A percentile compares a stretch with the other conserved stretches of the same genome.
Evolutionary conservation across 2,888 invertebrate genomes (phyloP).

Genomic region (Eutolmus rufibarbis): DNA sequence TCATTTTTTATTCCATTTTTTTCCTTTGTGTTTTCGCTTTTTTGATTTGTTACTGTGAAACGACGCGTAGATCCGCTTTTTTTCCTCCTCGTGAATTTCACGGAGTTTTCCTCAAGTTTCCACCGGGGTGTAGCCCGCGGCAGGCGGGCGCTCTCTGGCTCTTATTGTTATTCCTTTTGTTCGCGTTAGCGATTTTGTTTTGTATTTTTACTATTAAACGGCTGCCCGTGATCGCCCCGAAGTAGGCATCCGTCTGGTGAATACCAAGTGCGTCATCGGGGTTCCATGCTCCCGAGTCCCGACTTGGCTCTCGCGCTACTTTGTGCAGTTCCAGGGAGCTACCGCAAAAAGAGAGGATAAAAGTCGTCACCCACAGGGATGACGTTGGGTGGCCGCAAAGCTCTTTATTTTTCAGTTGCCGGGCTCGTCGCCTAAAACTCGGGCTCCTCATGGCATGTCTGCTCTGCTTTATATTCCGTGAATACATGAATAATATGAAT

Average conservation of each 20-base stretch:
- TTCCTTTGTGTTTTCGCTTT: slow-evolving; percentile 6
- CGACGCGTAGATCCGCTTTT: slow-evolving; percentile 46
- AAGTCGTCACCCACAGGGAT: slow-evolving; percentile 46
- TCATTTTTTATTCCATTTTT: slow-evolving; percentile 34
- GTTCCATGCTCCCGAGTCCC: neutral
- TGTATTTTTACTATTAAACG: slow-evolving; percentile 15
- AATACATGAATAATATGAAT: slow-evolving; percentile 49
- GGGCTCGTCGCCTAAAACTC: slow-evolving; percentile 12
- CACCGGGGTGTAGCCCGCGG: slow-evolving; percentile 3
- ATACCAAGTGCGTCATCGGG: slow-evolving; percentile 19
- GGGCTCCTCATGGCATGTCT: slow-evolving; percentile 30
- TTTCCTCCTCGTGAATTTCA: slow-evolving; percentile 34
- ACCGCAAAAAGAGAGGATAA: slow-evolving; percentile 44
- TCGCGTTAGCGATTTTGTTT: slow-evolving; percentile 11
- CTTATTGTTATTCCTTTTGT: slow-evolving; percentile 20
- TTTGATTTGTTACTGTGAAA: slow-evolving; percentile 46
- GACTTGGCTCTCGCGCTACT: neutral
- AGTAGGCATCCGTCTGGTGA: slow-evolving; percentile 8
- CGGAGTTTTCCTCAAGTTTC: slow-evolving; percentile 38
- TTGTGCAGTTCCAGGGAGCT: slow-evolving; percentile 24
- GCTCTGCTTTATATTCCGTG: slow-evolving; percentile 42
- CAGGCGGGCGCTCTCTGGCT: neutral
- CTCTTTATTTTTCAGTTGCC: slow-evolving; percentile 42
- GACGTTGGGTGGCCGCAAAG: slow-evolving; percentile 46
- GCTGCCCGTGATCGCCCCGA: slow-evolving; percentile 4